phyloP scores from a whole-genome alignment of 2,888 invertebrate genomes.

The Zhengitettix transpicula region DNA sequence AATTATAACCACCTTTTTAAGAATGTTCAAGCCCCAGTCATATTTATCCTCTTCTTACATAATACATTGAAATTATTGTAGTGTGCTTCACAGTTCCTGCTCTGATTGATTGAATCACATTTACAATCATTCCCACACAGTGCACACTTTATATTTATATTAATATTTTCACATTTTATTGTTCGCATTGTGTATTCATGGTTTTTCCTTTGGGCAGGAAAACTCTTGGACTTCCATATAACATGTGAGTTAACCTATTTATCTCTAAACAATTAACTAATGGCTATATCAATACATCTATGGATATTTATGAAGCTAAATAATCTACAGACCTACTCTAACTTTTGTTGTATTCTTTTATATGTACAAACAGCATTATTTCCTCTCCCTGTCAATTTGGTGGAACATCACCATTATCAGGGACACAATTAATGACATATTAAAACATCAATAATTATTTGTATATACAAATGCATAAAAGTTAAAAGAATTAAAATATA shows the following conservation, averaged over 20 bases:
- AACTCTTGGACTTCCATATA: not conserved
- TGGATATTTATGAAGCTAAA: slow-evolving; percentile 10
- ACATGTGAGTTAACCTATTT: slow-evolving; percentile 2
- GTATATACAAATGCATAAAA: slow-evolving; percentile 28
- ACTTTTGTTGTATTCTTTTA: slow-evolving; percentile 4
- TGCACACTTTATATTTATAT: too few species aligned
- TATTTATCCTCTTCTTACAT: not conserved
- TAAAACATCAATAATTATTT: slow-evolving; percentile 26
- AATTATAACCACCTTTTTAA: too few species aligned
- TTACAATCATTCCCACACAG: too few species aligned
- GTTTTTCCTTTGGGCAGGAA: not conserved
- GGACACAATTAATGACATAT: slow-evolving; percentile 15
- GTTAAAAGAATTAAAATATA: slow-evolving; percentile 23
- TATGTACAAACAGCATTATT: slow-evolving; percentile 8
- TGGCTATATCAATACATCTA: slow-evolving; percentile 9
- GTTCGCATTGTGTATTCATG: too few species aligned
- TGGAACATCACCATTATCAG: not conserved
- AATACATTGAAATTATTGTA: not conserved
- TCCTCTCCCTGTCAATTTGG: not conserved
- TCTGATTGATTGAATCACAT: too few species aligned
- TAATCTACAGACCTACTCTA: slow-evolving; percentile 8
- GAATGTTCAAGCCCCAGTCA: too few species aligned
- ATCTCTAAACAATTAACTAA: slow-evolving; percentile 8
- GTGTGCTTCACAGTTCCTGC: not conserved
- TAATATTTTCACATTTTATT: too few species aligned